phyloP scores from a whole-genome alignment of 2,113 vertebrate species.

The Nibea albiflora region DNA sequence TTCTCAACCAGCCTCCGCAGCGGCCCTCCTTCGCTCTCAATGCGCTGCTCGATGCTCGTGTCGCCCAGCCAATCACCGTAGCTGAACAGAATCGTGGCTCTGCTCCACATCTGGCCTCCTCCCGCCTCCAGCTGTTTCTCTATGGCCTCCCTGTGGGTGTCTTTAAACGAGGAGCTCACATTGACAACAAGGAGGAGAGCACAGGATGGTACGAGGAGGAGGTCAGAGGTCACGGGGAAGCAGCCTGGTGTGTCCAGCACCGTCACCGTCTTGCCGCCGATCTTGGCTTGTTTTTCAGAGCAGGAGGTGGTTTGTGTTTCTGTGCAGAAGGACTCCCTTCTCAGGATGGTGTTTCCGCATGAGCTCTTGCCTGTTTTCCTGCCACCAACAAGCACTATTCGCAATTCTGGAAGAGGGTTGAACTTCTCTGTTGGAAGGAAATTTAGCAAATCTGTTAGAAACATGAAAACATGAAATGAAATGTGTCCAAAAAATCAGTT shows the following conservation, averaged over 20 bases:
- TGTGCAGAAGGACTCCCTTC: conserved; percentile 46
- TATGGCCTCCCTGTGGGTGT: conserved; percentile 28
- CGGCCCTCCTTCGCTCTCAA: conserved; percentile 76
- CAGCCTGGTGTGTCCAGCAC: conserved; percentile 73
- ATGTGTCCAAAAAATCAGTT: background rate
- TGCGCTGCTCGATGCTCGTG: conserved; percentile 68
- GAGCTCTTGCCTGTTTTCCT: conserved; percentile 78
- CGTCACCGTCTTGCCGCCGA: conserved; percentile 45
- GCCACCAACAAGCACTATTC: conserved; percentile 66
- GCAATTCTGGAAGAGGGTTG: conserved; percentile 43
- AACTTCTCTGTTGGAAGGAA: conserved; percentile 61
- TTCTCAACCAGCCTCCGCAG: conserved; percentile 72
- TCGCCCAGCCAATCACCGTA: conserved; percentile 77
- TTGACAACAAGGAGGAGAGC: conserved; percentile 77
- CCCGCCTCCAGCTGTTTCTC: conserved; percentile 62
- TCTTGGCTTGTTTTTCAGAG: conserved; percentile 7
- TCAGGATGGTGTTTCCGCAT: conserved; percentile 78
- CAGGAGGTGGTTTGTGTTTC: conserved; percentile 42
- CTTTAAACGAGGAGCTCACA: conserved; percentile 71
- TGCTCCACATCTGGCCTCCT: conserved; percentile 58
- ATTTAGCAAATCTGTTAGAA: background rate
- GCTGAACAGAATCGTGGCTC: conserved; percentile 75
- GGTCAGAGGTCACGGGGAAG: conserved; percentile 50
- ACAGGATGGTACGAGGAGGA: conserved; percentile 42
- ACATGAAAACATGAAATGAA: background rate